Conservation (phyloP, 2,888 invertebrate species). For the Frankliniella fusca region DNA sequence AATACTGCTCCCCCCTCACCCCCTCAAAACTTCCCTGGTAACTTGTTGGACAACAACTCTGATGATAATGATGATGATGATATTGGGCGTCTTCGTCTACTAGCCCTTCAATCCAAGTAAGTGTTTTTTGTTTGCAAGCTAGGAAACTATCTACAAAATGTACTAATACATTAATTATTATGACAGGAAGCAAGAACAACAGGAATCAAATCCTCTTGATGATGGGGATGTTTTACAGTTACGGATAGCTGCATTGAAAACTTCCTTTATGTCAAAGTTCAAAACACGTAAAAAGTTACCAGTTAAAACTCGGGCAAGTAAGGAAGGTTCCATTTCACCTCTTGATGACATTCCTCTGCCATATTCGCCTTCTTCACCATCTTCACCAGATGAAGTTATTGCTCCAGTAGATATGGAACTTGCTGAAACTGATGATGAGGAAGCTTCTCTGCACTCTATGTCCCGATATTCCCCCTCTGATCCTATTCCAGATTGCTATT, state of each 20-base stretch:
- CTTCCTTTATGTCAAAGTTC: background rate
- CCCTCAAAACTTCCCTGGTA: background rate
- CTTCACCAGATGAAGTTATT: background rate
- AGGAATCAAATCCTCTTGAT: background rate
- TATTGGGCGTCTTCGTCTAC: background rate
- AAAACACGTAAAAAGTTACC: background rate
- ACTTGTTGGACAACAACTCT: background rate
- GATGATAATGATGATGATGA: background rate
- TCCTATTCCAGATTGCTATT: slow-evolving; percentile 13
- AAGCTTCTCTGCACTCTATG: background rate
- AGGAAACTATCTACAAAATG: background rate
- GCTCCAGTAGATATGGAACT: background rate
- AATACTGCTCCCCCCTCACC: background rate
- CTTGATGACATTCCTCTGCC: background rate
- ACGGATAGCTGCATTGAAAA: background rate
- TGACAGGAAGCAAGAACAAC: slow-evolving; percentile 7
- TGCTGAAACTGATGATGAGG: slow-evolving; percentile 19
- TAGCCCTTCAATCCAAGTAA: slow-evolving; percentile 2
- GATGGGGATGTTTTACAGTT: background rate
- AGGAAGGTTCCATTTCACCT: background rate
- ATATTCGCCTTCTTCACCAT: background rate
- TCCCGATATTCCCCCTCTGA: background rate
- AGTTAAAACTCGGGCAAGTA: background rate
- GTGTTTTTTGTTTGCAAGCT: background rate
- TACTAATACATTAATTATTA: background rate